These are phyloP conservation scores for Potamilus streckersoni DNA, from an alignment of 1,140 invertebrate genomes.

Conservation along the genomic window DNA sequence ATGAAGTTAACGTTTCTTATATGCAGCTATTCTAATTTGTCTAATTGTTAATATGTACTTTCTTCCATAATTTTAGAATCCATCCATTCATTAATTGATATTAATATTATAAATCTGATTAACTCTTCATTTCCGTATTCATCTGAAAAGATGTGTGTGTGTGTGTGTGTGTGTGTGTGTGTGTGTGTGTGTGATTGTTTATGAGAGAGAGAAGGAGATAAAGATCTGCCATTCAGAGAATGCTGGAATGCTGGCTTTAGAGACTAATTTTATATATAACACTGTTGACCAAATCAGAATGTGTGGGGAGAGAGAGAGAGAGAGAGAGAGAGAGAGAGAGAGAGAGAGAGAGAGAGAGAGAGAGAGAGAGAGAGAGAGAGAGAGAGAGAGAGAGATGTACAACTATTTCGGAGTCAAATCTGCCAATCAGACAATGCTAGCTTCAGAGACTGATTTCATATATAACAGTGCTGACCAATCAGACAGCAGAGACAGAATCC, in stretches of 20 bases:
- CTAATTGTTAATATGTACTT: too few relatives aligned
- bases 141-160: too few relatives aligned
- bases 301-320: neutral
- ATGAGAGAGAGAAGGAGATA: neutral
- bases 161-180: neutral
- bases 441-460: neutral
- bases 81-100: too few relatives aligned
- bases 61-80: too few relatives aligned
- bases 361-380: neutral
- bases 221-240: too few relatives aligned
- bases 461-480: neutral
- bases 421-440: neutral
- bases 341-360: constrained; percentile 16
- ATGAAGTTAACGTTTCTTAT: too few relatives aligned
- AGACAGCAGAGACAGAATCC: neutral
- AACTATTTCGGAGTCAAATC: constrained; percentile 1
- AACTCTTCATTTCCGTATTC: too few relatives aligned
- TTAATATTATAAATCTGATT: too few relatives aligned
- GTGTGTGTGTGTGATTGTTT: neutral
- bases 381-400: constrained; percentile 1
- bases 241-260: neutral
- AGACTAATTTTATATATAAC: neutral
- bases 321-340: constrained; percentile 13
- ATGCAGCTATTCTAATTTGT: too few relatives aligned
- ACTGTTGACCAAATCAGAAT: too few relatives aligned